Conservation (phyloP, 2,888 invertebrate species). For the Liodrosophila aerea region DNA sequence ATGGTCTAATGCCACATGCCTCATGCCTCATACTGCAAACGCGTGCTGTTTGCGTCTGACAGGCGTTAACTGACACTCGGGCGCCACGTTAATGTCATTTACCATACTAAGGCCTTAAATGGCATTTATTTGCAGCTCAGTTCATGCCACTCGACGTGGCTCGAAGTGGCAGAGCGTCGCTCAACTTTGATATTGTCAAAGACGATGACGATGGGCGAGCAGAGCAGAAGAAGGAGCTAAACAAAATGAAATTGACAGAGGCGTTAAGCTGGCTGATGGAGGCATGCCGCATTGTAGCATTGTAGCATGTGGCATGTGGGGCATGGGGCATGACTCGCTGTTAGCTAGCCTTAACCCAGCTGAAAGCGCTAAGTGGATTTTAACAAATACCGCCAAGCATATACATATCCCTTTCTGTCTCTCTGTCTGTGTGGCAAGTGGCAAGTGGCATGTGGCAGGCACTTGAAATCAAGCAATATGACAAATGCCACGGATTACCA, state of each 20-base stretch:
- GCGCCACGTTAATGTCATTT: constrained; percentile 69
- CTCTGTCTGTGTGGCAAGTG: constrained; percentile 11
- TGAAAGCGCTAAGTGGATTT: constrained; percentile 58
- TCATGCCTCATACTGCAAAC: constrained; percentile 8
- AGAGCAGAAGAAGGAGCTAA: constrained; percentile 31
- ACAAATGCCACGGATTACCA: constrained; percentile 39
- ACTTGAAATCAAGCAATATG: constrained; percentile 22
- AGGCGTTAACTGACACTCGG: constrained; percentile 73
- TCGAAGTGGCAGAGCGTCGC: constrained; percentile 34
- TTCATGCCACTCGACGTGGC: constrained; percentile 6
- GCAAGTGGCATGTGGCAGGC: constrained; percentile 20
- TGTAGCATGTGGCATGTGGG: not conserved
- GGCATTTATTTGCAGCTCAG: constrained; percentile 67
- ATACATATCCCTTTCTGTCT: too few relatives aligned
- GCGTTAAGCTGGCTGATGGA: not conserved
- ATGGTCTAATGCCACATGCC: not conserved
- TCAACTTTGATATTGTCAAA: constrained; percentile 61
- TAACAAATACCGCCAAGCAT: constrained; percentile 46
- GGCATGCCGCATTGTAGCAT: not conserved
- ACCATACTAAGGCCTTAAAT: constrained; percentile 74
- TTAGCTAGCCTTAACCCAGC: constrained; percentile 19
- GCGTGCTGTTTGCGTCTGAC: constrained; percentile 55
- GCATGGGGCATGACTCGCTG: not conserved
- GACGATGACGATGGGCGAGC: constrained; percentile 22
- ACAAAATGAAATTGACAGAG: constrained; percentile 42